Evolutionary conservation across 2,888 invertebrate genomes (phyloP), one percentile per base, ranked within the genome.

Genomic region (Trypoxylon attenuatum): DNA sequence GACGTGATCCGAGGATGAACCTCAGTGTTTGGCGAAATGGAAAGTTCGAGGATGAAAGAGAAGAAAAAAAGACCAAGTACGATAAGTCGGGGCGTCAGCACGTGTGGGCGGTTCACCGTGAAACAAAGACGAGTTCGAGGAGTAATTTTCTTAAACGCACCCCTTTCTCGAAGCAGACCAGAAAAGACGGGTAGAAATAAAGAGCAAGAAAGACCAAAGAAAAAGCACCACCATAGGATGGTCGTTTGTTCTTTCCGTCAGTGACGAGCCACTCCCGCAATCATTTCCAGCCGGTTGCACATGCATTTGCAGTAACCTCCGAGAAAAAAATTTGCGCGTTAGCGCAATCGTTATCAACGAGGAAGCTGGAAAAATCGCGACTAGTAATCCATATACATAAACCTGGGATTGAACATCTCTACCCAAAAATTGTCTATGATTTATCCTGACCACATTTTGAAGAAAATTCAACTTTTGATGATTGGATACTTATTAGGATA

Each of bases 221-320:
- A n/a, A n/a, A n/a, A n/a, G n/a, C n/a, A n/a, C n/a, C n/a, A n/a
- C n/a, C n/a, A n/a, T n/a, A n/a, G 13, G 8, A 33, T 10, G 13
- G n/a, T 10, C 5, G 33, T 13, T 33, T 33, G 54, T 56, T 19
- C 19, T 52, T 46, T 46, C 45, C 39, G 22, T 27, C 15, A 42
- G 27, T 25, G 8, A 42, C 46, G 23, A 62, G 60, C 3, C 43
- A 41, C 60, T 63, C 39, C 61, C 53, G 60, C 54, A n/a, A n/a
- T n/a, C n/a, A 22, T 71, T 73, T 75, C 60, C 71, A 46, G 63
- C 46, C 39, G 43, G 68, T 68, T 68, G 58, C 55, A 74, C 70
- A 56, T 45, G 47, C 46, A 59, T 25, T 52, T 50, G 45, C 55
- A 63, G 62, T 51, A 39, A 43, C 41, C 38, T 38, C 33, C 38